phyloP scores from a whole-genome alignment of 2,888 invertebrate species.

The Stramonita haemastoma region DNA sequence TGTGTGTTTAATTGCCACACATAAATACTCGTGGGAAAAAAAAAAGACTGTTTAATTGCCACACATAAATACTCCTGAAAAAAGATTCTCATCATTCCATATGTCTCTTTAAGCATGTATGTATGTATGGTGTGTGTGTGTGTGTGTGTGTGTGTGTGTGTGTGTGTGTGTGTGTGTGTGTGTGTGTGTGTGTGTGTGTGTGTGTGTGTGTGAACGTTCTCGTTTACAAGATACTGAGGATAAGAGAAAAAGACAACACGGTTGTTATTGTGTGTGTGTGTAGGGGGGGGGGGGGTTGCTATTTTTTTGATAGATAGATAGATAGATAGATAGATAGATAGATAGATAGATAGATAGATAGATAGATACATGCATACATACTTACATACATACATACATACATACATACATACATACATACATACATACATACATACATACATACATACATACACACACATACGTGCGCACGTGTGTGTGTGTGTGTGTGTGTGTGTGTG shows the following conservation, averaged over 20 bases:
- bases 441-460: no score
- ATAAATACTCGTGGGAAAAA: no score
- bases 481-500: not conserved
- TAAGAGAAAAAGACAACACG: not conserved
- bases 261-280: no score
- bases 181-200: constrained; percentile 1
- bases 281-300: no score
- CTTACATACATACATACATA: not conserved
- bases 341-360: not conserved
- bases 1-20: no score
- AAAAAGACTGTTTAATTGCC: no score
- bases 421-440: not conserved
- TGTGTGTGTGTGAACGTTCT: not conserved
- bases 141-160: constrained; percentile 20
- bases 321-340: not conserved
- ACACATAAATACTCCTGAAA: no score
- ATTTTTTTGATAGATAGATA: not conserved
- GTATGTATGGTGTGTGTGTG: not conserved
- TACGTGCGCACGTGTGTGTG: no score
- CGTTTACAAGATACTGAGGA: not conserved
- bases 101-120: not conserved
- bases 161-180: constrained; percentile 1
- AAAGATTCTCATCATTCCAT: no score
- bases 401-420: not conserved
- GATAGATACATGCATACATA: not conserved